Evolutionary conservation across 1,140 invertebrate species (phyloP).

Genomic region (Leptopilina clavipes): DNA sequence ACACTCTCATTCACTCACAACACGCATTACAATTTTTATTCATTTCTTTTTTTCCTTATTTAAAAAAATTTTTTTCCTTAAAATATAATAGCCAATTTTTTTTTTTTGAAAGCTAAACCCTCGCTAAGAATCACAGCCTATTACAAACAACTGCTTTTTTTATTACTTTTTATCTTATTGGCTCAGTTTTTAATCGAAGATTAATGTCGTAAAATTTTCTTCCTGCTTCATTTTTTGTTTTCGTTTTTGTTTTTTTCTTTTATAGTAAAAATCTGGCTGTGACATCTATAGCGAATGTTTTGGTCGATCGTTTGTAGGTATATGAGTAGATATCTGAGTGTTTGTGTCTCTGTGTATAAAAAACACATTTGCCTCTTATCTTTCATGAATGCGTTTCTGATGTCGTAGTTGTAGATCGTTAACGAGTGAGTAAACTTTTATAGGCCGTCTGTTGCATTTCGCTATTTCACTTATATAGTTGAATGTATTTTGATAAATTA

Average conservation of each 20-base stretch:
- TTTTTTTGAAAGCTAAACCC: neutral
- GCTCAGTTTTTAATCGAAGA: neutral
- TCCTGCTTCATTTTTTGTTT: neutral
- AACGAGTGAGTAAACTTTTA: constrained; percentile 31
- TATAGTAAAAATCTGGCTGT: neutral
- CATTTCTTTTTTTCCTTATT: neutral
- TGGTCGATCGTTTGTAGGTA: constrained; percentile 22
- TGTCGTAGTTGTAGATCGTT: constrained; percentile 30
- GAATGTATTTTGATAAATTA: neutral
- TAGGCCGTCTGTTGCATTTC: constrained; percentile 3
- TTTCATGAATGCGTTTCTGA: constrained; percentile 8
- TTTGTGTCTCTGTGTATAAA: neutral
- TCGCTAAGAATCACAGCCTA: constrained; percentile 7
- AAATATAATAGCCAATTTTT: neutral
- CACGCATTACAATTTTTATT: constrained; percentile 16
- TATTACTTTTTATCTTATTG: constrained; percentile 2
- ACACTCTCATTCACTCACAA: neutral
- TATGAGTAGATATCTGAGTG: neutral
- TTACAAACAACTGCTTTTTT: neutral
- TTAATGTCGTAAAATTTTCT: neutral
- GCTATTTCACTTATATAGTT: neutral
- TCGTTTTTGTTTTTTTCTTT: too few relatives aligned
- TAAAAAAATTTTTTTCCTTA: neutral
- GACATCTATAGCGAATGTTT: constrained; percentile 14
- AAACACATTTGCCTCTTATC: constrained; percentile 26